These are phyloP conservation scores for Calameuta filiformis DNA, from an alignment of 2,888 invertebrate genomes.

Conservation along the genomic window DNA sequence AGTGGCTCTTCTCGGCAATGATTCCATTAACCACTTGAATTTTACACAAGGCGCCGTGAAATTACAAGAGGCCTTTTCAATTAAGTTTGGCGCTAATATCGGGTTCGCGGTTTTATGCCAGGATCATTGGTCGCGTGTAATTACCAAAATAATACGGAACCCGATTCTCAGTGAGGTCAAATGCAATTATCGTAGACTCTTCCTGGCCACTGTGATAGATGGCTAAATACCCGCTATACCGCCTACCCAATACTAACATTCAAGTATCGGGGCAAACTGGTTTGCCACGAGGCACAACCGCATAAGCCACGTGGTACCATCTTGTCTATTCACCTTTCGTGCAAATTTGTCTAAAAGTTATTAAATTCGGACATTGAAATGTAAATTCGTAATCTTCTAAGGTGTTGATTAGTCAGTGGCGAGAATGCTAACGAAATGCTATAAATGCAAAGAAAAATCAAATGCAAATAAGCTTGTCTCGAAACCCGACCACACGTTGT, in stretches of 20 bases:
- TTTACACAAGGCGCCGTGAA: constrained; percentile 2
- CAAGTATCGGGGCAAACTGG: background rate
- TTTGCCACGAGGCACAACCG: background rate
- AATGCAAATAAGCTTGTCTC: background rate
- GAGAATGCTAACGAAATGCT: background rate
- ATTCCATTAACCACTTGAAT: background rate
- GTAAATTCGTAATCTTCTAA: too few species aligned
- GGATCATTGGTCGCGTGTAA: constrained; percentile 4
- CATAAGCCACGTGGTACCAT: background rate
- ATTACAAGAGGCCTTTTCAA: constrained; percentile 18
- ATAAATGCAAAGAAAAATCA: background rate
- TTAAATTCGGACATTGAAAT: background rate
- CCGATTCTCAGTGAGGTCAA: constrained; percentile 9
- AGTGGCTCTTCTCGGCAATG: background rate
- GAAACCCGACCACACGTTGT: background rate
- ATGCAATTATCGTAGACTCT: constrained; percentile 7
- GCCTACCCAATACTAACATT: background rate
- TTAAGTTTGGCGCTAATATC: constrained; percentile 3
- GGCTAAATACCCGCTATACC: background rate
- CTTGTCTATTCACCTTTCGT: background rate
- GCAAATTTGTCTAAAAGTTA: background rate
- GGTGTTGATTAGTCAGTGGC: too few species aligned
- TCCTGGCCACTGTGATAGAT: background rate
- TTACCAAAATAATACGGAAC: constrained; percentile 18
- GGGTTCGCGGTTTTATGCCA: background rate